These are phyloP conservation scores for Saccostrea echinata DNA, from an alignment of 1,140 invertebrate species.

Conservation along the genomic window DNA sequence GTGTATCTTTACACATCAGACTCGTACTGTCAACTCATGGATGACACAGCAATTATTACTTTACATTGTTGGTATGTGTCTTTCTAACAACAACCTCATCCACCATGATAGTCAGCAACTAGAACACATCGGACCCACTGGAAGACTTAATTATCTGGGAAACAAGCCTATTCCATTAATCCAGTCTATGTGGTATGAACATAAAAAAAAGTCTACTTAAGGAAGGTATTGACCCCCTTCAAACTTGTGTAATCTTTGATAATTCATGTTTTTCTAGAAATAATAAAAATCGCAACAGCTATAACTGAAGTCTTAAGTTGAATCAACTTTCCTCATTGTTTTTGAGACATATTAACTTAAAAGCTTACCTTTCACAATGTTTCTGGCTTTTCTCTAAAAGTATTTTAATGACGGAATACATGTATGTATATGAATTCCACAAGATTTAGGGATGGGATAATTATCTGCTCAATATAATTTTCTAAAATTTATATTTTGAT, in stretches of 20 bases:
- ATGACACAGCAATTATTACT: neutral
- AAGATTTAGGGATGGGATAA: no score
- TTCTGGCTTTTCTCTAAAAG: no score
- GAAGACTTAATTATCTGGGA: constrained; percentile 10
- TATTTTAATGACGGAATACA: no score
- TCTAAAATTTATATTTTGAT: no score
- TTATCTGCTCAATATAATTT: no score
- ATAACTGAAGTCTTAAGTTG: neutral
- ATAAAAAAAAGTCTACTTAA: neutral
- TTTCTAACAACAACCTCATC: neutral
- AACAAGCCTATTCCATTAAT: constrained; percentile 12
- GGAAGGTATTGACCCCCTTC: no score
- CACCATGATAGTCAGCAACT: neutral
- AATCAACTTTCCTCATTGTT: neutral
- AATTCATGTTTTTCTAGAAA: neutral
- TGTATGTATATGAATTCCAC: no score
- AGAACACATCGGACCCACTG: neutral
- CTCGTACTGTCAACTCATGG: neutral
- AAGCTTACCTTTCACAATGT: no score
- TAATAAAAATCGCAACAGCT: neutral
- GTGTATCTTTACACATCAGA: neutral
- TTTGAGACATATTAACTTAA: no score
- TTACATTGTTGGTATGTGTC: neutral
- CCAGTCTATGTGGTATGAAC: neutral
- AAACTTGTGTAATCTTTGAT: neutral